A percentile compares a stretch with the other conserved stretches of the same genome.
These are phyloP conservation scores for Beroe forskalii DNA, from an alignment of 37 sponge, comb jelly and placozoan species.

Conservation along the genomic window DNA sequence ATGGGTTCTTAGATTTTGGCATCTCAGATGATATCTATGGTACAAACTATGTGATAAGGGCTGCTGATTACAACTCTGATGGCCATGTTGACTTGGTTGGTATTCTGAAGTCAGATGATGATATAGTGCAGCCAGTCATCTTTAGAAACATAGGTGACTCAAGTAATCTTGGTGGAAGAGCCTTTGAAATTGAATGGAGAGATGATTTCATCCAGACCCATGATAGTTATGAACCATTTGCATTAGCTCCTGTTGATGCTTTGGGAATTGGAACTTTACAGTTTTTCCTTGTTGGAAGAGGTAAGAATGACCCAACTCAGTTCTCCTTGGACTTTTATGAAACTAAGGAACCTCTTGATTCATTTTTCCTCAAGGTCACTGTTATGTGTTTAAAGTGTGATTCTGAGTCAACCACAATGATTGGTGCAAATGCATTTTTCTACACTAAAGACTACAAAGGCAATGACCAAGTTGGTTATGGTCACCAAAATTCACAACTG, in stretches of 20 bases:
- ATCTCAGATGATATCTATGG: background rate
- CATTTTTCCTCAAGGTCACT: background rate
- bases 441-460: slow-evolving; percentile 11
- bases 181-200: background rate
- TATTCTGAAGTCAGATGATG: background rate
- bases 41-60: background rate
- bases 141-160: background rate
- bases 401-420: background rate
- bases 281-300: background rate
- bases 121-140: background rate
- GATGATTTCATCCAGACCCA: background rate
- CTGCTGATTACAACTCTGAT: background rate
- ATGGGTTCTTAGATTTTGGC: background rate
- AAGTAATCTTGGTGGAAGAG: background rate
- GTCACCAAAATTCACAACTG: background rate
- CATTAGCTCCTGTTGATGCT: background rate
- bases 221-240: background rate
- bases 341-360: background rate
- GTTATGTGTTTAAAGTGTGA: background rate
- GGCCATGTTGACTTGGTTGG: slow-evolving; percentile 1
- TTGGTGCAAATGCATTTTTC: background rate
- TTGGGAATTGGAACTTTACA: background rate
- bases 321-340: background rate
- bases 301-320: background rate
- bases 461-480: background rate